Conservation (phyloP, 2,797 vertebrate genomes). For the Pantherophis alleghaniensis region DNA sequence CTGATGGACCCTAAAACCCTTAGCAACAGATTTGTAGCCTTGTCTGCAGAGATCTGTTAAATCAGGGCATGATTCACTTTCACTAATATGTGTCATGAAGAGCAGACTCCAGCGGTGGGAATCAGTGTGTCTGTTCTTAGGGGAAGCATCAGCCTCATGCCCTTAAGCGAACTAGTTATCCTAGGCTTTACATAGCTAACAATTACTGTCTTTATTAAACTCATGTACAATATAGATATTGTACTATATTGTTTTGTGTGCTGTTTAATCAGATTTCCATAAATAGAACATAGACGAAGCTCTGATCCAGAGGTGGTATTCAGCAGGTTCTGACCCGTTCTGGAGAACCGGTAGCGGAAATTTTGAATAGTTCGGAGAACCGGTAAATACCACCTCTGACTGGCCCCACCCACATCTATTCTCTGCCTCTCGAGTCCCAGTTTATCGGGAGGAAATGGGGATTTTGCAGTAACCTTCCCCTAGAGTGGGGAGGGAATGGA, state of each 20-base stretch:
- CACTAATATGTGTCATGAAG: neutral
- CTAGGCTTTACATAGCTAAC: neutral
- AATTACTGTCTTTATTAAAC: neutral
- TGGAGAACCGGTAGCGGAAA: too few species aligned
- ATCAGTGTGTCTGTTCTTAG: neutral
- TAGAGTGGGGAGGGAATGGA: too few species aligned
- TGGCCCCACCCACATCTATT: too few species aligned
- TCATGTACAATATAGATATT: neutral
- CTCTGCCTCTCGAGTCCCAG: too few species aligned
- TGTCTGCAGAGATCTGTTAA: neutral
- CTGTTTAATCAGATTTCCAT: neutral
- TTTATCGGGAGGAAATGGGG: too few species aligned
- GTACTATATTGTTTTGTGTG: neutral
- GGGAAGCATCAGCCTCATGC: neutral
- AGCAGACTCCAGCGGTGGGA: neutral
- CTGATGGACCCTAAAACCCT: neutral
- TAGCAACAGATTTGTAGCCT: neutral
- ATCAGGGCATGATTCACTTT: neutral
- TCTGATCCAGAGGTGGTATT: neutral
- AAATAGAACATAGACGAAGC: neutral
- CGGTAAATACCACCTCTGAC: too few species aligned
- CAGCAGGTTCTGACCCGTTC: too few species aligned
- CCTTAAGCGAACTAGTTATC: neutral
- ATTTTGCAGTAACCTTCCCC: too few species aligned
- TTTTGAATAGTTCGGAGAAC: too few species aligned